phyloP scores from a whole-genome alignment of 2,888 invertebrate species.

The Stratiomys singularior region DNA sequence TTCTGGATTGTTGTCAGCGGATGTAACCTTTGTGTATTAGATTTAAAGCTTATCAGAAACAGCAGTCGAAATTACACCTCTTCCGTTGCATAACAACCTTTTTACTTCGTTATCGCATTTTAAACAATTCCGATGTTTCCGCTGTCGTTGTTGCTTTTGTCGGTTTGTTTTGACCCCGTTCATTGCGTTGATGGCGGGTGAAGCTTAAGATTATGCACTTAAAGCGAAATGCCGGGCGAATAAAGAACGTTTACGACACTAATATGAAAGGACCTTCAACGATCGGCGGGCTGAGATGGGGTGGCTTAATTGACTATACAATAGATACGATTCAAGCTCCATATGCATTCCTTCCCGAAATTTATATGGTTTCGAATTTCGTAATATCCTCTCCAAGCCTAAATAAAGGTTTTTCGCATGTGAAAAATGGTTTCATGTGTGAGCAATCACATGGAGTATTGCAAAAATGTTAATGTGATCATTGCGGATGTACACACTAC shows the following conservation, averaged over 20 bases:
- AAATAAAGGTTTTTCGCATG: background rate
- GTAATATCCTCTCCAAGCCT: no score
- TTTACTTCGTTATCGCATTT: slow-evolving; percentile 24
- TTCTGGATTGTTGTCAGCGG: slow-evolving; percentile 6
- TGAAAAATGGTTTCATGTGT: background rate
- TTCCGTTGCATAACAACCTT: slow-evolving; percentile 49
- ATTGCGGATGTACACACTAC: slow-evolving; percentile 25
- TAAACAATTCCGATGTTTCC: slow-evolving; percentile 31
- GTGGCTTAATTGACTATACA: background rate
- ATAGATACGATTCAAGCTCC: background rate
- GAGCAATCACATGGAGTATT: background rate
- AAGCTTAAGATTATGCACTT: no score
- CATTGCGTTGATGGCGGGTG: no score
- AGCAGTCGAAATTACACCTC: slow-evolving; percentile 44
- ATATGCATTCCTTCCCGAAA: background rate
- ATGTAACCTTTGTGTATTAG: slow-evolving; percentile 22
- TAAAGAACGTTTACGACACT: no score
- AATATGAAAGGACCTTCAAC: background rate
- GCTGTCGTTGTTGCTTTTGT: slow-evolving; percentile 33
- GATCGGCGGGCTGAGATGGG: background rate
- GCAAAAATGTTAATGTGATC: no score
- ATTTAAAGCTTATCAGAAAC: slow-evolving; percentile 25
- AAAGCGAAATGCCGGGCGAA: background rate
- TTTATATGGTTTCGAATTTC: background rate
- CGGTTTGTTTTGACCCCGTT: slow-evolving; percentile 35